A percentile compares a stretch with the other conserved stretches of the same genome.
phyloP scores from a whole-genome alignment of 2,797 vertebrate species.

The Peromyscus melanophrys region DNA sequence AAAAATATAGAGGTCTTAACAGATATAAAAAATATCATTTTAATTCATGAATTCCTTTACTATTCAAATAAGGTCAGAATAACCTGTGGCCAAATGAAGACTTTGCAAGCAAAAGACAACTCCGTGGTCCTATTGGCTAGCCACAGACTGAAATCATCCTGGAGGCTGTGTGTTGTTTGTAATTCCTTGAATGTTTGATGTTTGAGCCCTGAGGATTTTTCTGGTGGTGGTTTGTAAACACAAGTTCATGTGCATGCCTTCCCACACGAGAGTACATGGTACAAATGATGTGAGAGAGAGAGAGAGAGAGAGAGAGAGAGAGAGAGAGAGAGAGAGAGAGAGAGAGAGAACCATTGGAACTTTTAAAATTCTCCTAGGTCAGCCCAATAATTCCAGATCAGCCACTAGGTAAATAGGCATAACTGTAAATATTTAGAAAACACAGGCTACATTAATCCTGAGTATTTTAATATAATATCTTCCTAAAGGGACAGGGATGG shows the following conservation, averaged over 20 bases:
- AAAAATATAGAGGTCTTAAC: not conserved
- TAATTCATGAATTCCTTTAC: constrained; percentile 4
- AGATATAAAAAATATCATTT: not conserved
- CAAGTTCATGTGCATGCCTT: too few species aligned
- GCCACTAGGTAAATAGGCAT: constrained; percentile 3
- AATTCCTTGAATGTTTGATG: constrained; percentile 4
- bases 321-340: too few species aligned
- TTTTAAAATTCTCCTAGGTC: not conserved
- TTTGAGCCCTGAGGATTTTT: not conserved
- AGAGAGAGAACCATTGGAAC: not conserved
- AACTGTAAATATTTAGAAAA: constrained; percentile 33
- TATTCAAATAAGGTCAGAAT: constrained; percentile 1
- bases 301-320: too few species aligned
- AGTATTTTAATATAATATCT: constrained; percentile 23
- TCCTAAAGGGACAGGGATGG: not conserved
- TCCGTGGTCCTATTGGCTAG: not conserved
- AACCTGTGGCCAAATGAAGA: not conserved
- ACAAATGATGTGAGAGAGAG: too few species aligned
- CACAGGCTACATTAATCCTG: not conserved
- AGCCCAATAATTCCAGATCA: constrained; percentile 1
- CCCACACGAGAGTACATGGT: not conserved
- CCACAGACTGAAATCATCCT: not conserved
- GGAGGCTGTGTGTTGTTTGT: not conserved
- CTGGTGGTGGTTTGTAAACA: not conserved
- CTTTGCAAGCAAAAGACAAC: not conserved